Evolutionary conservation across 2,797 vertebrate species (phyloP), one percentile per base, ranked within the genome.

Genomic region (Petrocephalus schoutedeni): DNA sequence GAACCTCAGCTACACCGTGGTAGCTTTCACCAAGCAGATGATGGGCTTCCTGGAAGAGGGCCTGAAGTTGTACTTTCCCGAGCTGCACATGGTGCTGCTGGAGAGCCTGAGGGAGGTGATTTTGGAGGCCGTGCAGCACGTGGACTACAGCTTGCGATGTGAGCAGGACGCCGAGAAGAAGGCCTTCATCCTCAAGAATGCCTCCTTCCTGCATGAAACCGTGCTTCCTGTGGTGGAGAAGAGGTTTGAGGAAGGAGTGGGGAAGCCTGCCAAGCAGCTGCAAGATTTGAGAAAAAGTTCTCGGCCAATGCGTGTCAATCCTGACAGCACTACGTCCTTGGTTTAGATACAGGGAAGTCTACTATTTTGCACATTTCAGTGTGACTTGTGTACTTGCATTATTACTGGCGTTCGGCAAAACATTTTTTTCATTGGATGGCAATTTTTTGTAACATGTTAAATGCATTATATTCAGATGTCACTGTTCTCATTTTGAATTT

Each of bases 11-110:
- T 99, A 99, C 93, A 99, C 98, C 0, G 91, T 99, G 0, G 98
- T 99, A 88, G 98, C 98, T 89, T 99, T 99, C 93, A 99, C 97
- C n/a, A 99, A 99, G 93, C 98, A 99, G 95, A 96, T 98, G 92
- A 98, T 99, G 98, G 96, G 95, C 91, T 99, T 99, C 93, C 88
- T 99, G 94, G 98, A 99, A 89, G 98, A 99, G 88, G 98, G 98
- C 0, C 94, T 99, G 91, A 98, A 98, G 93, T 96, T 99, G 57
- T 99, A 99, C 90, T 97, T 98, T 91, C 97, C 98, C 0, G 98
- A 99, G 93, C 95, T 99, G 90, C 98, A 99, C 94, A 98, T 98
- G 98, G 97, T 99, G 89, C 96, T 99, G 74, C 90, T 99, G 93
- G 98, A 99, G 95, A 98, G 98, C 92, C 95, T 99, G 0, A 90